These are phyloP conservation scores for Pantherophis guttatus DNA, from an alignment of 2,113 vertebrate genomes.

Conservation along the genomic window DNA sequence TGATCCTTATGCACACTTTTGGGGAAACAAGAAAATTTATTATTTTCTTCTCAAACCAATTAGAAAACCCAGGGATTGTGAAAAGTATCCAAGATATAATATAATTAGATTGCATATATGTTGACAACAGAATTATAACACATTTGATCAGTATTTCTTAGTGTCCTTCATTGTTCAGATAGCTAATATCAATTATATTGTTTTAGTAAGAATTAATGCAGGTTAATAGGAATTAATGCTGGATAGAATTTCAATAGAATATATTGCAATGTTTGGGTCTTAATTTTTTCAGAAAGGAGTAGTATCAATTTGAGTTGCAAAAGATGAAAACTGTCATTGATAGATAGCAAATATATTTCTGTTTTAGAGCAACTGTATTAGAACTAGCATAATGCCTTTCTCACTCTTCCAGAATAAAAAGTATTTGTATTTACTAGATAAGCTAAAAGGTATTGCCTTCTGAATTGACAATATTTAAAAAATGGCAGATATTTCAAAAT, in stretches of 20 bases:
- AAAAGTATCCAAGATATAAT: neutral
- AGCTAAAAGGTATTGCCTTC: neutral
- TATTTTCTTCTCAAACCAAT: neutral
- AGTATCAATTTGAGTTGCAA: conserved; percentile 26
- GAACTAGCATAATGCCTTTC: neutral
- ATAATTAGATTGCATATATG: conserved; percentile 15
- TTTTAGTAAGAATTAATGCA: conserved; percentile 24
- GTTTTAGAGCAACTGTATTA: neutral
- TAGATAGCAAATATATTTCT: neutral
- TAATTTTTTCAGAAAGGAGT: conserved; percentile 23
- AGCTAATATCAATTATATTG: neutral
- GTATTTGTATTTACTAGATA: neutral
- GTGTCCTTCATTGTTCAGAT: conserved; percentile 7
- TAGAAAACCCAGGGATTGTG: neutral
- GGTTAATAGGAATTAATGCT: neutral
- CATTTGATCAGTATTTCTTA: conserved; percentile 27
- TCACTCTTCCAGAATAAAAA: neutral
- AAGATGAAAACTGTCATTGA: neutral
- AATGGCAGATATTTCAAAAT: neutral
- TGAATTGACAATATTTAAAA: neutral
- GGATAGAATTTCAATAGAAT: conserved; percentile 14
- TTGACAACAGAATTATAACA: conserved; percentile 31
- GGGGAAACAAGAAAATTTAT: neutral
- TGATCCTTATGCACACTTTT: neutral
- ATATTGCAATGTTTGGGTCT: conserved; percentile 1